Evolutionary conservation across 1,140 invertebrate genomes (phyloP).

Genomic region (Acromyrmex echinatior): DNA sequence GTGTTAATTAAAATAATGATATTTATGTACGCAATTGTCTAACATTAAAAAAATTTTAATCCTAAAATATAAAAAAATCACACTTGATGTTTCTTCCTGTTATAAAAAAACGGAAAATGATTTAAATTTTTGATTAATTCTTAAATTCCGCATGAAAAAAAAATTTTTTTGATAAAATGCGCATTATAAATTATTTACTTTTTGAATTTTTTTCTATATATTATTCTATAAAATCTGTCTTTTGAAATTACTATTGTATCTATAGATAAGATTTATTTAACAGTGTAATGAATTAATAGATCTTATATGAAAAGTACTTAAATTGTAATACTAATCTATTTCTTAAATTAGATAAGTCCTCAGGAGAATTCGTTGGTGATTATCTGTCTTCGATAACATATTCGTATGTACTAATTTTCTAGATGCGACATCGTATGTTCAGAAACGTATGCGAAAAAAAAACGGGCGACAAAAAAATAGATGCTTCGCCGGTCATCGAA

Average conservation of each 20-base stretch:
- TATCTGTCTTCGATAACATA: constrained; percentile 17
- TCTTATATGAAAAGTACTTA: background rate
- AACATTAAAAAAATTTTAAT: background rate
- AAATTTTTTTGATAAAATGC: background rate
- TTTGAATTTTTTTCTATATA: background rate
- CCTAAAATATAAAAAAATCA: background rate
- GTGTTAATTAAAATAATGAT: background rate
- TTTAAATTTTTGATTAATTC: background rate
- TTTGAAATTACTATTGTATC: background rate
- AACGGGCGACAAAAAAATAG: background rate
- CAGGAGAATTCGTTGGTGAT: background rate
- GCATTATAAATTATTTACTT: background rate
- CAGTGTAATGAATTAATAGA: background rate
- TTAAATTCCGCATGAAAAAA: background rate
- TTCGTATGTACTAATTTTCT: background rate
- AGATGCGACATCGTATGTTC: background rate
- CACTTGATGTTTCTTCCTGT: background rate
- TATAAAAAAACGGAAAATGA: background rate
- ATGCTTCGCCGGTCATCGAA: background rate
- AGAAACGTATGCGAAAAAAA: background rate
- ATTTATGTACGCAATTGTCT: no score
- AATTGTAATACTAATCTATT: background rate
- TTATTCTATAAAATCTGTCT: background rate
- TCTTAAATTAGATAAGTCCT: background rate
- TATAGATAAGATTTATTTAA: constrained; percentile 7